phyloP scores from a whole-genome alignment of 1,140 invertebrate species.

The Nixonia krombeini region DNA sequence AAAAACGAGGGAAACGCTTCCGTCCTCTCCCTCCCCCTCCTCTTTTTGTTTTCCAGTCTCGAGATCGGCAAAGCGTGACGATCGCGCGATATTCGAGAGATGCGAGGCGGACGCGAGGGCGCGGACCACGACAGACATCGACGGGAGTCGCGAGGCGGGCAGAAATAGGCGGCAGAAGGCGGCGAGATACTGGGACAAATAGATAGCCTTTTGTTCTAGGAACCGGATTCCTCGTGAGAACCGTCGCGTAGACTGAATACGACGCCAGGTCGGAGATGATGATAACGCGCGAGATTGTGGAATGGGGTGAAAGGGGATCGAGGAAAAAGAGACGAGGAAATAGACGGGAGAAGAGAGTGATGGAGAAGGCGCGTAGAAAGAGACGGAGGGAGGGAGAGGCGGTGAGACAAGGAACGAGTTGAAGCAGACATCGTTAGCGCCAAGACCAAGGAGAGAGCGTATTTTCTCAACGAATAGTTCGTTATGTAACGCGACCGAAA shows the following conservation, averaged over 20 bases:
- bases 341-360: background rate
- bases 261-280: constrained; percentile 14
- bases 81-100: too few species aligned
- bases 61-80: background rate
- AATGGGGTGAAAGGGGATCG: background rate
- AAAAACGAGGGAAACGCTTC: too few species aligned
- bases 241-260: constrained; percentile 18
- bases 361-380: background rate
- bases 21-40: too few species aligned
- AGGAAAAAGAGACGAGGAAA: background rate
- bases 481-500: constrained; percentile 62
- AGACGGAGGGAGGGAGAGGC: background rate
- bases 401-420: background rate
- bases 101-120: too few species aligned
- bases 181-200: constrained; percentile 21
- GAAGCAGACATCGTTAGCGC: constrained; percentile 15
- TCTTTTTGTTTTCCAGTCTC: background rate
- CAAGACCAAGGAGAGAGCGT: constrained; percentile 13
- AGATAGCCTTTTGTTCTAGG: constrained; percentile 27
- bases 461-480: constrained; percentile 21
- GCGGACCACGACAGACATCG: background rate
- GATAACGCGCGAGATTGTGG: constrained; percentile 14
- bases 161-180: too few species aligned
- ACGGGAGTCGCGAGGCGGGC: too few species aligned
- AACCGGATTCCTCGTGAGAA: constrained; percentile 29